phyloP scores from a whole-genome alignment of 2,888 invertebrate genomes.

The Oligia latruncula region DNA sequence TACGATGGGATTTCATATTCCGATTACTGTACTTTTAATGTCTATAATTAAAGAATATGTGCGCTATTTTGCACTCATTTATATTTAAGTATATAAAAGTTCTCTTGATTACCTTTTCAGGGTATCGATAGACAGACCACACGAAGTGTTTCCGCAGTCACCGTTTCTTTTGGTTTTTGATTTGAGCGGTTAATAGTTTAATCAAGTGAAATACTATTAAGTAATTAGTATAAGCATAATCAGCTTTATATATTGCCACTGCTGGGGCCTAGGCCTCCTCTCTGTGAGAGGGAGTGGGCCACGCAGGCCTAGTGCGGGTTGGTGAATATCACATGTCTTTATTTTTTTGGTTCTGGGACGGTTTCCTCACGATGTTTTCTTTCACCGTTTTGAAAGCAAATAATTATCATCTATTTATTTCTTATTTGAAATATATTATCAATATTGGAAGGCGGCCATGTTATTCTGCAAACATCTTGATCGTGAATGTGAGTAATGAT shows the following conservation, averaged over 20 bases:
- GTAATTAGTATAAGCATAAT: neutral
- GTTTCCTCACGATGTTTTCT: too few species aligned
- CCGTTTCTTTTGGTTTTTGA: conserved; percentile 3
- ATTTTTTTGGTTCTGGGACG: too few species aligned
- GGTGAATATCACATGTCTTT: too few species aligned
- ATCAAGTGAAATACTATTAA: neutral
- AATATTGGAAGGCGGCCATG: neutral
- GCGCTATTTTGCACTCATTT: conserved; percentile 38
- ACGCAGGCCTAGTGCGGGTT: too few species aligned
- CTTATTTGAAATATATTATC: neutral
- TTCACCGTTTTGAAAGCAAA: too few species aligned
- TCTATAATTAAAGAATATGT: conserved; percentile 36
- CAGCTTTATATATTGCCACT: too few species aligned
- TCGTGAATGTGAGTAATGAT: conserved; percentile 13
- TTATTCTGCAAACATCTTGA: conserved; percentile 22
- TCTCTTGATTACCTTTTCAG: conserved; percentile 11
- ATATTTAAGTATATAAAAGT: neutral
- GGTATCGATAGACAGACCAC: neutral
- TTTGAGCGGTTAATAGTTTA: neutral
- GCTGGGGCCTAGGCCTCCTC: too few species aligned
- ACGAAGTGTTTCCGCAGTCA: conserved; percentile 13
- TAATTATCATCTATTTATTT: neutral
- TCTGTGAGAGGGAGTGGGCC: too few species aligned
- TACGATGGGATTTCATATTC: conserved; percentile 58
- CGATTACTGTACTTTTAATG: conserved; percentile 49